phyloP scores from a whole-genome alignment of 2,113 vertebrate species.

The Climacteris rufus region DNA sequence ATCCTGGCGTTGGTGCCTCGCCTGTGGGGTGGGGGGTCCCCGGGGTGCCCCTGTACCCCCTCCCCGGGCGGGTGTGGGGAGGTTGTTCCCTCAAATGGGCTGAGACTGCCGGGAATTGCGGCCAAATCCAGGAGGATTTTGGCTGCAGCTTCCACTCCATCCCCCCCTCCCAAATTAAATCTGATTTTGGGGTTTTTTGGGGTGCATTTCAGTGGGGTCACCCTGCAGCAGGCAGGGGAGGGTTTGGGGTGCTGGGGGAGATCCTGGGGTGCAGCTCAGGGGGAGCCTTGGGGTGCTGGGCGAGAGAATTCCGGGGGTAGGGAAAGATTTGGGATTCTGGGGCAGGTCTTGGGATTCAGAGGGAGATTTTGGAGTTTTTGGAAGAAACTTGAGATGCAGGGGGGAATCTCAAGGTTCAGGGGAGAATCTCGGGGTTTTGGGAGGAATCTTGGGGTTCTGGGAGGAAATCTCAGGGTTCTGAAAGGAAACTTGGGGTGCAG shows the following conservation, averaged over 20 bases:
- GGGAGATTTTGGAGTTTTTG: too few relatives aligned
- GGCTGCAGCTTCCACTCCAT: not conserved
- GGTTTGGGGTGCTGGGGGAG: not conserved
- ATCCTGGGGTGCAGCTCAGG: not conserved
- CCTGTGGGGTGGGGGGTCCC: not conserved
- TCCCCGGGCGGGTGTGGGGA: not conserved
- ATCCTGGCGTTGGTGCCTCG: not conserved
- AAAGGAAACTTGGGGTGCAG: too few relatives aligned
- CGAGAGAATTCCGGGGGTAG: not conserved
- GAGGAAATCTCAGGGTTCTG: not conserved
- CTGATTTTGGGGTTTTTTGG: not conserved
- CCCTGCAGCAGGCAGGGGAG: not conserved
- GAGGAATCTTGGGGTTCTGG: too few relatives aligned
- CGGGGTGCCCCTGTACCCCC: not conserved
- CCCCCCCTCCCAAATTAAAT: too few relatives aligned
- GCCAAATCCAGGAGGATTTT: rapidly evolving
- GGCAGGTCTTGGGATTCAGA: not conserved
- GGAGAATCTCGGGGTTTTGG: too few relatives aligned
- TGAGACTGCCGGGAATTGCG: not conserved
- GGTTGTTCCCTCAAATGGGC: not conserved
- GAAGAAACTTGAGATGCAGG: not conserved
- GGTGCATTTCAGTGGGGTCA: rapidly evolving
- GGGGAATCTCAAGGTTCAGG: not conserved
- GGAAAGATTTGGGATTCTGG: not conserved
- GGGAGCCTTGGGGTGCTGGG: not conserved